Base-by-base conservation (phyloP, 37 sponge, comb jelly and placozoan species). In the Lycopodina hypogea region DNA sequence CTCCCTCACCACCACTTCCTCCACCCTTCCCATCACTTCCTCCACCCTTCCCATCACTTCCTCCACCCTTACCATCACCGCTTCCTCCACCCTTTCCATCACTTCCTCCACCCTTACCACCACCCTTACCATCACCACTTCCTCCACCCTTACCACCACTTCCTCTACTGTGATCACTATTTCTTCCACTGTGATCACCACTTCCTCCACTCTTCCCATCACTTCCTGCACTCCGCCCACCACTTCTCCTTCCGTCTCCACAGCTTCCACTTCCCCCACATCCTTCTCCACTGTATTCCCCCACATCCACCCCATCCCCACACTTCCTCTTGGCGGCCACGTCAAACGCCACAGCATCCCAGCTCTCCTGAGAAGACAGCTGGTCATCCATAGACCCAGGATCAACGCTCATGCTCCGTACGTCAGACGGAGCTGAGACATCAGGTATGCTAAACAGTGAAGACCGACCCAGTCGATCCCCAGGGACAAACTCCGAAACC, bases 371-470 rank as follows among this genome's bases (percentile, higher is more conserved):
- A 2, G 66, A 65, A 3, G 66, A 65, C 32, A 65, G 17, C 35
- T 65, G 66, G 30, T 65, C 66, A 2, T 65, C 66, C 30, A 65
- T 28, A 9, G 66, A 65, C 33, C 66, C 66, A 32, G 66, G 66
- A 32, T 33, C 66, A 32, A 65, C 66, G 30, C 66, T 65, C 34
- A 65, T 24, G 34, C 66, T 65, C 66, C 66, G 66, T 2, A 65
- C 35, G 30, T 65, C 66, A 29, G 66, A 65, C 35, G 26, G 66
- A 65, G 66, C 66, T 7, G 35, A 7, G 48, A 9, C 48, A 9
- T 45, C 48, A 9, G 8, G 9, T 9, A 45, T 9, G 8, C 9
- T 9, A 12, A 45, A 9, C 48, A 45, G 9, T 12, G 48, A 45
- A 4, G 48, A 45, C 48, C 8, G 48, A 45, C 48, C 48, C 48